Conservation (phyloP, 1,140 invertebrate species). For the Lerema accius region DNA sequence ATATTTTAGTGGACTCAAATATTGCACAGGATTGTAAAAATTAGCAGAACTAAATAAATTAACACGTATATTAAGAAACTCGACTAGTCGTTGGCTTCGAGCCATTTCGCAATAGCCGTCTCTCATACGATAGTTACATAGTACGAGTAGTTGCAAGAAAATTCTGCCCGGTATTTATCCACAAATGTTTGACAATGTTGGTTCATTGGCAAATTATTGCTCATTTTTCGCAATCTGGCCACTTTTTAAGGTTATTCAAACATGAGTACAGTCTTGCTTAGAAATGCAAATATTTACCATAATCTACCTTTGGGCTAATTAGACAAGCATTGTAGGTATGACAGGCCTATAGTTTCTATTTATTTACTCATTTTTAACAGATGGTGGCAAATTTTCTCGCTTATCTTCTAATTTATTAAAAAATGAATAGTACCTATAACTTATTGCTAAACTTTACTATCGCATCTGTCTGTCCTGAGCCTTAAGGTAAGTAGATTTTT, state of each 20-base stretch:
- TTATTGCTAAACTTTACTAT: no score
- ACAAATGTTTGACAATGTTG: slow-evolving; percentile 9
- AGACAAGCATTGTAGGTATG: not conserved
- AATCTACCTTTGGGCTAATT: not conserved
- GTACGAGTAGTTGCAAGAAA: not conserved
- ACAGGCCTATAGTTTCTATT: no score
- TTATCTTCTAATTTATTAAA: no score
- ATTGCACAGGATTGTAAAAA: slow-evolving; percentile 9
- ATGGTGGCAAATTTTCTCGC: no score
- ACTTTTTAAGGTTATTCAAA: slow-evolving; percentile 13
- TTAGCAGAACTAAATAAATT: not conserved
- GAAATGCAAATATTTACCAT: slow-evolving; percentile 17
- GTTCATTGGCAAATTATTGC: not conserved
- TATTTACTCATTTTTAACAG: no score
- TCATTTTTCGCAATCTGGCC: slow-evolving; percentile 20
- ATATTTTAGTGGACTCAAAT: not conserved
- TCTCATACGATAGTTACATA: slow-evolving; percentile 7
- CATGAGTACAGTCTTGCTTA: not conserved
- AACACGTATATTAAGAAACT: slow-evolving; percentile 4
- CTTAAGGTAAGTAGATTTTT: no score
- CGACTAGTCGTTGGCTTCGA: not conserved
- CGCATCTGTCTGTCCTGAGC: no score
- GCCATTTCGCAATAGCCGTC: slow-evolving; percentile 17
- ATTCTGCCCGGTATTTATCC: slow-evolving; percentile 15
- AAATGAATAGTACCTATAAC: no score